Evolutionary conservation across 2,797 vertebrate genomes (phyloP).

Genomic region (Setipinna tenuifilis): DNA sequence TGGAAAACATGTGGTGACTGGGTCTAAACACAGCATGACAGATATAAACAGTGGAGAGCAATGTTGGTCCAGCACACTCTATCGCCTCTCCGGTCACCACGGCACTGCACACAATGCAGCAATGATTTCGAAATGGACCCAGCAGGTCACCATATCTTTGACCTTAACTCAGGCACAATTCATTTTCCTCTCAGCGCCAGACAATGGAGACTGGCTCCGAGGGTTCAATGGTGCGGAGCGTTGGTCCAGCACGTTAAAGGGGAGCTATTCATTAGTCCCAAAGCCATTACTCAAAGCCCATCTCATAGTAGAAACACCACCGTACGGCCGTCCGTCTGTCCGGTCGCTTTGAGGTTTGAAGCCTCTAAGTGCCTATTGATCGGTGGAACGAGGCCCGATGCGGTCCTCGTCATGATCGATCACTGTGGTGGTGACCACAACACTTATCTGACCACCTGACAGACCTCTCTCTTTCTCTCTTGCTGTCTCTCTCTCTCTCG

Average conservation of each 20-base stretch:
- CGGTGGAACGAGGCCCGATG: neutral
- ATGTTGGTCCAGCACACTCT: neutral
- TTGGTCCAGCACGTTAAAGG: neutral
- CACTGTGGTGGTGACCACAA: neutral
- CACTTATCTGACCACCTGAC: neutral
- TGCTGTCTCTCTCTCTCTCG: no score
- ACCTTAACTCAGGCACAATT: conserved; percentile 9
- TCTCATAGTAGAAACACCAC: neutral
- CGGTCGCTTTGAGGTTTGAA: neutral
- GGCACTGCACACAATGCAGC: neutral
- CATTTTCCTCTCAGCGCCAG: neutral
- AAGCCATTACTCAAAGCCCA: neutral
- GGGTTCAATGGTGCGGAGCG: neutral
- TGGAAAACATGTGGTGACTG: neutral
- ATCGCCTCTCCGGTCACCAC: neutral
- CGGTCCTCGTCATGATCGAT: neutral
- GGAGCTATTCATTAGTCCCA: neutral
- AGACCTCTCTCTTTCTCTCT: no score
- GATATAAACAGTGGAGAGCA: neutral
- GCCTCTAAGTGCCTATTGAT: neutral
- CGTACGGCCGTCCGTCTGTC: neutral
- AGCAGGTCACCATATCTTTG: neutral
- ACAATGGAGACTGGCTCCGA: neutral
- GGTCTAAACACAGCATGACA: neutral
- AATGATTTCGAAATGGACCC: neutral